These are phyloP conservation scores for Flabesymbios commensalis DNA, from an alignment of 2,888 invertebrate genomes.

Conservation along the genomic window DNA sequence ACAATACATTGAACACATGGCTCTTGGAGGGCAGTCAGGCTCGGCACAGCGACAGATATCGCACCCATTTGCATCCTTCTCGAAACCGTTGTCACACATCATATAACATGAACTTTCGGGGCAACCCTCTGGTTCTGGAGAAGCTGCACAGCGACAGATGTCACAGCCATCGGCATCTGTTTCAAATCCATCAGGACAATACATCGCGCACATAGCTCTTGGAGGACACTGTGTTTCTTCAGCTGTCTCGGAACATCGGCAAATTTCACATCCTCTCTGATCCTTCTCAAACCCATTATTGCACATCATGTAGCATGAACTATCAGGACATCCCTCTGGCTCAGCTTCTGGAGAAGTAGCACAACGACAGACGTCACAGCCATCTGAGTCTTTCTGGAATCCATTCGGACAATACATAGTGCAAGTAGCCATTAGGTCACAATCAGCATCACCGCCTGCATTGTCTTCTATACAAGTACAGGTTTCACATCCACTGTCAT, in stretches of 20 bases:
- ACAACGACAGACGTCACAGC: conserved; percentile 18
- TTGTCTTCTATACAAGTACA: conserved; percentile 4
- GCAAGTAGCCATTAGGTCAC: conserved; percentile 1
- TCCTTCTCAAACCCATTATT: conserved; percentile 11
- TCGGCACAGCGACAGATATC: conserved; percentile 17
- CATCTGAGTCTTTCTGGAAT: conserved; percentile 13
- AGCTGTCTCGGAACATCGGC: conserved; percentile 1
- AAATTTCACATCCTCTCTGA: conserved; percentile 10
- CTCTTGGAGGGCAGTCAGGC: background rate
- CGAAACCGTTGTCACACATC: background rate
- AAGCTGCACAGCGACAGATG: conserved; percentile 5
- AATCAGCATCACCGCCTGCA: conserved; percentile 1
- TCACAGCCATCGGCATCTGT: background rate
- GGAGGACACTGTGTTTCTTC: background rate
- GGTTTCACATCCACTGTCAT: conserved; percentile 12
- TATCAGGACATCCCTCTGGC: conserved; percentile 1
- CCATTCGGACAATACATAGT: conserved; percentile 14
- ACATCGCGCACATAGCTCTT: background rate
- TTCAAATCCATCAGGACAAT: too few relatives aligned
- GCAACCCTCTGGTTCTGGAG: background rate
- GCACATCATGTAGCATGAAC: conserved; percentile 13
- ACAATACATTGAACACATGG: conserved; percentile 22
- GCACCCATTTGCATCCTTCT: conserved; percentile 11
- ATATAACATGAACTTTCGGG: background rate
- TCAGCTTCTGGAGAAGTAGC: too few relatives aligned